Base-by-base conservation (phyloP, 1,140 invertebrate species). In the Eriocheir sinensis region DNA sequence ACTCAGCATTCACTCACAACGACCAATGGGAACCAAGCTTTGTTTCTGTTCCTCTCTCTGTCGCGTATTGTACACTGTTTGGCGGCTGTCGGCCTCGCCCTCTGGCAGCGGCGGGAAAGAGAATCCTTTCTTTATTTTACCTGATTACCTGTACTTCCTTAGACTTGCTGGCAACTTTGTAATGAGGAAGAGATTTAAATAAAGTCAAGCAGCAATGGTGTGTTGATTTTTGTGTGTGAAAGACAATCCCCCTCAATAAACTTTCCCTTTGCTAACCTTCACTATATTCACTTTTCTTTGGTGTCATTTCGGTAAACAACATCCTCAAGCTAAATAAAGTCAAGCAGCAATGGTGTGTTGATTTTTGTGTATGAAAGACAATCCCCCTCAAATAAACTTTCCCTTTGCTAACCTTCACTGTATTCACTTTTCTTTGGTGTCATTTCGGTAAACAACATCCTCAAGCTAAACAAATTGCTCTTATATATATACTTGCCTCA, bases 121-220 rank as follows among this genome's bases (percentile, higher is more conserved):
- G 60, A 72, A 72, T 72, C 60, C 60, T 72, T 72, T 72, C 60
- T 72, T 72, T 72, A 72, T 72, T 72, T 72, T 72, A n/a, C 60
- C 27, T 72, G 60, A 72, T 72, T 72, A 72, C 60, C 60, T 72
- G 21, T 72, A 72, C 60, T 72, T 72, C 60, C 60, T 72, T 72
- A 72, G 60, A 72, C 21, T 72, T n/a, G 60, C 60, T 72, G 60
- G 60, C 60, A 72, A 72, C 60, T 72, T 72, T 72, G 60, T 72
- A 72, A 72, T 72, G n/a, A 6, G 60, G 60, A 72, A 72, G 60
- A 72, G 27, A 72, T 72, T n/a, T 72, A 72, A 72, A 72, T 72
- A 72, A 72, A 72, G 60, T 72, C 60, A 72, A 72, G 60, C 60
- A 72, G 60, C 60, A 72, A 72, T n/a, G 17, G 60, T 72, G 60